Evolutionary conservation across 2,888 invertebrate genomes (phyloP).

Genomic region (Agelastica alni): DNA sequence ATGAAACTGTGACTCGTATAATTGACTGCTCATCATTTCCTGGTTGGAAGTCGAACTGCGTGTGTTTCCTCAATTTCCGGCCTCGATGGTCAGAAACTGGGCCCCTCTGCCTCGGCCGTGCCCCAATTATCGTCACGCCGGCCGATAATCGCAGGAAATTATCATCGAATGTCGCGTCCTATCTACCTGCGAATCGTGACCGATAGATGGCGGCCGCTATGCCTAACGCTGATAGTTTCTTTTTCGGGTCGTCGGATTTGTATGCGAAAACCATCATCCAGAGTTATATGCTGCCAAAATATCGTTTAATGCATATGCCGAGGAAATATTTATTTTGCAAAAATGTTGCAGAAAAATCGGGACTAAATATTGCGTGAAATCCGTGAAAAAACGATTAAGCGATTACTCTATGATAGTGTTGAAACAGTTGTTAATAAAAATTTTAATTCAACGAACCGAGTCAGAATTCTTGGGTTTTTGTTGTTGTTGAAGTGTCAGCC

Average conservation of each 20-base stretch:
- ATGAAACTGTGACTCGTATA: constrained; percentile 42
- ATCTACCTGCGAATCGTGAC: constrained; percentile 45
- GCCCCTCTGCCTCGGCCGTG: constrained; percentile 48
- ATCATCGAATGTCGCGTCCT: constrained; percentile 56
- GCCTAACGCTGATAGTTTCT: not conserved
- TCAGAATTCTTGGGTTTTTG: no score
- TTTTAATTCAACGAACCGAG: no score
- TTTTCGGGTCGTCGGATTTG: not conserved
- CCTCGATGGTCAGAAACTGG: constrained; percentile 22
- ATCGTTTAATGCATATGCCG: no score
- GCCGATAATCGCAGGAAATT: constrained; percentile 57
- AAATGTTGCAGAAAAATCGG: no score
- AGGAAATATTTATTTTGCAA: no score
- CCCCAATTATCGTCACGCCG: constrained; percentile 51
- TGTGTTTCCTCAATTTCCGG: constrained; percentile 58
- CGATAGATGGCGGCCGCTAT: constrained; percentile 41
- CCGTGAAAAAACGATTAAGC: no score
- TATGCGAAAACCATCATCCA: no score
- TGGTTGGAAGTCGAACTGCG: constrained; percentile 52
- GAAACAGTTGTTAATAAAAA: no score
- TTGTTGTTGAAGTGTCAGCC: no score
- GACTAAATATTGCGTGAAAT: no score
- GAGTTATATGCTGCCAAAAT: no score
- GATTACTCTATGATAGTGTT: no score
- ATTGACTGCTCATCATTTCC: constrained; percentile 57